Evolutionary conservation across 2,113 vertebrate species (phyloP), one percentile per base, ranked within the genome.

Genomic region (Alaudala cheleensis): DNA sequence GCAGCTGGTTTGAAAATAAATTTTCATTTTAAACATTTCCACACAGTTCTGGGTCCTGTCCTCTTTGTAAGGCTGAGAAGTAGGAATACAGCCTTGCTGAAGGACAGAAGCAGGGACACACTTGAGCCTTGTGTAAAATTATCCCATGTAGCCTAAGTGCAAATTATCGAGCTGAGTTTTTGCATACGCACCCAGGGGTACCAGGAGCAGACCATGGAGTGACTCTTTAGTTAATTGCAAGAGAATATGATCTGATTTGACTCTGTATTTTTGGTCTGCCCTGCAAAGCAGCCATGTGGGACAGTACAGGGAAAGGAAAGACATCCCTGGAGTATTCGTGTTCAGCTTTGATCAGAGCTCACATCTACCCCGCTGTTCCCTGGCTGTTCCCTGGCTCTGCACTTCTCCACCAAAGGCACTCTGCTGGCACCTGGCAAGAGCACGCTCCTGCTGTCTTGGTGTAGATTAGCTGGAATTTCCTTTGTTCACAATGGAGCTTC

Each of bases 281-380:
- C 60, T 70, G 60, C 29, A 33, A 12, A n/a, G 28, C 42, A 61
- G 40, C n/a, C 1, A 0, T 5, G 6, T 17, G 72, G 31, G 6
- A 3, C 14, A 18, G 44, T 2, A 29, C 23, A 56, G 34, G 42
- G 86, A 58, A 49, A 64, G 37, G 31, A 37, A 50, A 77, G 61
- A 31, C 33, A 24, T 15, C 37, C 26, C 54, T 24, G 54, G 45
- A 77, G 45, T 1, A 4, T 7, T 23, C 0, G 1, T 60, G 47
- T 40, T 65, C 1, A 3, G 51, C 29, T 93, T 81, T 74, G 69
- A 56, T 50, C 86, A 80, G 78, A 78, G 73, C 31, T 90, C 13
- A 8, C 17, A 11, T 5, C 28, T 17, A 8, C 20, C 34, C 62
- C 0, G 5, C 61, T 58, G 31, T 8, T 77, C 29, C 49, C 72